A percentile compares a stretch with the other conserved stretches of the same genome.
Evolutionary conservation across 1,140 invertebrate genomes (phyloP).

Genomic region (Scaptomyza hsui): DNA sequence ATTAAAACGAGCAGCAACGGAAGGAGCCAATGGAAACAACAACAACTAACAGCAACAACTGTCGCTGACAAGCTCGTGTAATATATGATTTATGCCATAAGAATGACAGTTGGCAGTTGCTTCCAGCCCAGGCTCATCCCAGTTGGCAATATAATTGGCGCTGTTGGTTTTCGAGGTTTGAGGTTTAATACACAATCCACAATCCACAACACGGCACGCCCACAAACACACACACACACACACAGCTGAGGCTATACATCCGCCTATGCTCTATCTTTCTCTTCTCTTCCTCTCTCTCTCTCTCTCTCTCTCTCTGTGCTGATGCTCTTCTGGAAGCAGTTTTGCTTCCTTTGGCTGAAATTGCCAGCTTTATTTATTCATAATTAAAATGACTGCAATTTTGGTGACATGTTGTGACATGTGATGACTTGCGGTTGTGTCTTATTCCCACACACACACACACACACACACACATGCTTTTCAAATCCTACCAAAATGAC

Average conservation of each 20-base stretch:
- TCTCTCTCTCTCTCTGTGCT: no score
- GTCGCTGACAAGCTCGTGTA: conserved; percentile 68
- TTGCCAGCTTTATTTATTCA: conserved; percentile 30
- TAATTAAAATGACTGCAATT: conserved; percentile 31
- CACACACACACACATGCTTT: not conserved
- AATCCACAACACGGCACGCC: not conserved
- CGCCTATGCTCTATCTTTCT: no score
- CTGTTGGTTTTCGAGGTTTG: no score
- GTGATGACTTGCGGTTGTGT: conserved; percentile 11
- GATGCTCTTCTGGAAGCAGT: not conserved
- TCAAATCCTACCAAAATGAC: not conserved
- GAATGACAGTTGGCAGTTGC: conserved; percentile 54
- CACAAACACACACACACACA: not conserved
- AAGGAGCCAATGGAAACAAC: not conserved
- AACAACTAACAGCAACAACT: conserved; percentile 37
- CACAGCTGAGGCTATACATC: not conserved
- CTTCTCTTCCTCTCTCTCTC: no score
- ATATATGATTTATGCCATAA: conserved; percentile 71
- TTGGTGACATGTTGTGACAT: conserved; percentile 8
- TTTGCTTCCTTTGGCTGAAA: not conserved
- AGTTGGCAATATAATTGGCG: conserved; percentile 53
- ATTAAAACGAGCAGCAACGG: conserved; percentile 26
- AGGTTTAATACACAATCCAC: no score
- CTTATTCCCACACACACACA: not conserved
- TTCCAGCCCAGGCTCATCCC: no score